These are phyloP conservation scores for Jordanella pulchra DNA, from an alignment of 2,797 vertebrate species.

Conservation along the genomic window DNA sequence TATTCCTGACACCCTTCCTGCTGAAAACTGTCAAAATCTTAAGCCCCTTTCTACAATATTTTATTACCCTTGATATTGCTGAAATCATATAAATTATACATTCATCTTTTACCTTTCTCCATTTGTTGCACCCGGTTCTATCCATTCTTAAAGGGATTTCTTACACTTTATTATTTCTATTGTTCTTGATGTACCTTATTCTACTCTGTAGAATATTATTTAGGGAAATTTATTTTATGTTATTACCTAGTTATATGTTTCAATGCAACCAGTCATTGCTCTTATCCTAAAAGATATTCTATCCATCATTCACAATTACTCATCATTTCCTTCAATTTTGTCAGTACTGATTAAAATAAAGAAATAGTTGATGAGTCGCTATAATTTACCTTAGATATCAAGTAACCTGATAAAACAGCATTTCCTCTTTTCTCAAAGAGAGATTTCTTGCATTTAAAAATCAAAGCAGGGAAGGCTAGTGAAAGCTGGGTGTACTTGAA, in stretches of 20 bases:
- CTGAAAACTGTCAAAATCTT: background rate
- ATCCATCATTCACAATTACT: too few species aligned
- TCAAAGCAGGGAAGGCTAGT: background rate
- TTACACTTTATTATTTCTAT: background rate
- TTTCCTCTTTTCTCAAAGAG: background rate
- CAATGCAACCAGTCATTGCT: background rate
- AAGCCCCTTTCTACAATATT: background rate
- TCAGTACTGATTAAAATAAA: too few species aligned
- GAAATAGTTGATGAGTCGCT: background rate
- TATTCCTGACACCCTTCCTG: background rate
- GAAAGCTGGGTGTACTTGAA: background rate
- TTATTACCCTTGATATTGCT: background rate
- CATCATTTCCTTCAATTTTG: too few species aligned
- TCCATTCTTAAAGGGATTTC: background rate
- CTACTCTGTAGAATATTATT: too few species aligned
- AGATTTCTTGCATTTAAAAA: background rate
- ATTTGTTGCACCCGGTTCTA: background rate
- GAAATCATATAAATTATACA: background rate
- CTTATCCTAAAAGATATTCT: too few species aligned
- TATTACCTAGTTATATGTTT: background rate
- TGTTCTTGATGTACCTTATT: background rate
- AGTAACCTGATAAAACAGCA: background rate
- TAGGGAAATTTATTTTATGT: too few species aligned
- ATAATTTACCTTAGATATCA: background rate
- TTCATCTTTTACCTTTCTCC: background rate